Base-by-base conservation (phyloP, 1,140 invertebrate species). In the Steinernema feltiae region DNA sequence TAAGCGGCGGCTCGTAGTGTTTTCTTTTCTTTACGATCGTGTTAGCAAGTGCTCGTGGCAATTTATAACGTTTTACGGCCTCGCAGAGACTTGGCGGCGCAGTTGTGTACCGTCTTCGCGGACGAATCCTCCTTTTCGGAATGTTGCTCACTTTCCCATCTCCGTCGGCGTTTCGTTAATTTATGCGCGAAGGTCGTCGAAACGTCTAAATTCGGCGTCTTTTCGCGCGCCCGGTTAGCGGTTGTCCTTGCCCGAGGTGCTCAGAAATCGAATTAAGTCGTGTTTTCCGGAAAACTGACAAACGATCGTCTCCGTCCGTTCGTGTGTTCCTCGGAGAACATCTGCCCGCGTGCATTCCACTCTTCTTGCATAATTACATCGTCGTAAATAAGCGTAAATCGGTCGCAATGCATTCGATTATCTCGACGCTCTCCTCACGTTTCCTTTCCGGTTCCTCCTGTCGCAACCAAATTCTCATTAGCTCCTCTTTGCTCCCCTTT, bases 21-120 rank as follows among this genome's bases (percentile, higher is more conserved):
- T 63, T 63, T 63, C 53, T 63, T 63, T 63, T 17, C 53, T 63
- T 63, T 63, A 63, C 53, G 53, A 63, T 21, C 53, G 24, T 63
- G 53, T 63, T 63, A 63, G 53, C 53, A 63, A 63, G 53, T 63
- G 53, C 53, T 27, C 53, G 7, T 21, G 15, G 53, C 53, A 21
- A 63, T 63, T 63, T 63, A 63, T 63, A 63, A 63, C 24, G 7
- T 27, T 63, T 63, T 63, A 63, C 53, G 53, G 24, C 24, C 24
- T 21, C 24, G 24, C 53, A 27, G 41, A 46, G 15, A 15, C 53
- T 63, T 3, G 53, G 53, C 53, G 53, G 53, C 53, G 15, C 53
- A 21, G 15, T 63, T 63, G n/a, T n/a, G n/a, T n/a, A n/a, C 53
- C 12, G 3, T n/a, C 53, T 21, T 15, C 53, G 2, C 24, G 53